phyloP scores from a whole-genome alignment of 2,113 vertebrate genomes.

The Sterrhoptilus dennistouni region DNA sequence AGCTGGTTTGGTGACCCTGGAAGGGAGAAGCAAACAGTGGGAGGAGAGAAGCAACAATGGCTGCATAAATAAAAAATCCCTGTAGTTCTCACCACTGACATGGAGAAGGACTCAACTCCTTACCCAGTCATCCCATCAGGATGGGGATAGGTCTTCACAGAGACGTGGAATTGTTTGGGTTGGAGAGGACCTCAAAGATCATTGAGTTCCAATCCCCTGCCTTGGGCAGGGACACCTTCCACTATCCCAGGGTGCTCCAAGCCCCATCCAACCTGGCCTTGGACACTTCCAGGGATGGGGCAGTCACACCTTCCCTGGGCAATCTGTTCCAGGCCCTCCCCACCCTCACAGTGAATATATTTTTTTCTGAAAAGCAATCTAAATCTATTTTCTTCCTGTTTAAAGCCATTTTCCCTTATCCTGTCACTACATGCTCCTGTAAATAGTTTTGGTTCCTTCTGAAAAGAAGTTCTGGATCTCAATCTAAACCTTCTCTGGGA shows the following conservation, averaged over 20 bases:
- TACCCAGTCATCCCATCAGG: too few relatives aligned
- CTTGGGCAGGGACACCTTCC: not conserved
- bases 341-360: not conserved
- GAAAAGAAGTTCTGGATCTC: not conserved
- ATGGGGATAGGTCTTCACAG: not conserved
- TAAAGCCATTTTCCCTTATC: not conserved
- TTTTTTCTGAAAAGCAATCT: not conserved
- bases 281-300: not conserved
- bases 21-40: not conserved
- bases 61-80: not conserved
- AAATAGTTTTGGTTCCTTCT: not conserved
- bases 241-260: not conserved
- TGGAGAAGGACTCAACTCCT: not conserved
- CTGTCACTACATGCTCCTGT: not conserved
- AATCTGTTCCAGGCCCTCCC: not conserved
- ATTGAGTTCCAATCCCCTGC: rapidly evolving
- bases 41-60: not conserved
- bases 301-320: not conserved
- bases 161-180: not conserved
- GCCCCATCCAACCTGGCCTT: not conserved
- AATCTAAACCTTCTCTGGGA: not conserved
- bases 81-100: not conserved
- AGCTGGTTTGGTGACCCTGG: not conserved
- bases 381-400: not conserved
- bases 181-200: not conserved